These are phyloP conservation scores for Orchesellides sinensis DNA, from an alignment of 2,888 invertebrate species.

Conservation along the genomic window DNA sequence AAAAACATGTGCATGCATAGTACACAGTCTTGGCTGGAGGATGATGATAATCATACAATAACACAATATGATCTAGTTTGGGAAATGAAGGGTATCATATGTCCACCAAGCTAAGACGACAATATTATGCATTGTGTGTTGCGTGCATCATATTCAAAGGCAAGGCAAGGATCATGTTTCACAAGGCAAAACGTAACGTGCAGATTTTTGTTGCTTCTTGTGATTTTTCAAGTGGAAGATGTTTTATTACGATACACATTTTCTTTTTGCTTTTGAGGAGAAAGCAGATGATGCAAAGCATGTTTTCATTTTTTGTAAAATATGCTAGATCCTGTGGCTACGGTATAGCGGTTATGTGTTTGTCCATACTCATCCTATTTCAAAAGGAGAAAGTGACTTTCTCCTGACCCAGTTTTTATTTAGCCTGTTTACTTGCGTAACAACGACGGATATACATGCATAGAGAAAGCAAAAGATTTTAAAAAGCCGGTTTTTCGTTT, in stretches of 20 bases:
- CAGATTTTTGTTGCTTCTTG: neutral
- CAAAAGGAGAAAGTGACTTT: no score
- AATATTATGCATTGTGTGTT: neutral
- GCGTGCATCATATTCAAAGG: neutral
- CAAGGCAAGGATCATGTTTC: no score
- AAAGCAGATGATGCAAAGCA: neutral
- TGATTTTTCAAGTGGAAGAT: slow-evolving; percentile 32
- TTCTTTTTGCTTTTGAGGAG: neutral
- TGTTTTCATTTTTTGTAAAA: no score
- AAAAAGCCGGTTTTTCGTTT: no score
- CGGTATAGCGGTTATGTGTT: no score
- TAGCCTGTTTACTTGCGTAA: no score
- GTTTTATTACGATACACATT: neutral
- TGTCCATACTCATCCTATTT: no score
- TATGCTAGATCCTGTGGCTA: no score
- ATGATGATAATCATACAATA: neutral
- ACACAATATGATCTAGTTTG: neutral
- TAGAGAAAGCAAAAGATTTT: no score
- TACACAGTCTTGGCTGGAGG: neutral
- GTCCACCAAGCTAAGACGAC: slow-evolving; percentile 6
- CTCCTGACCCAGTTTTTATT: no score
- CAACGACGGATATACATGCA: no score
- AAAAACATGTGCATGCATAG: no score
- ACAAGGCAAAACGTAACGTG: neutral
- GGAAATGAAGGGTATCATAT: slow-evolving; percentile 1